phyloP scores from a whole-genome alignment of 2,797 vertebrate species.

The Glyptemys insculpta region DNA sequence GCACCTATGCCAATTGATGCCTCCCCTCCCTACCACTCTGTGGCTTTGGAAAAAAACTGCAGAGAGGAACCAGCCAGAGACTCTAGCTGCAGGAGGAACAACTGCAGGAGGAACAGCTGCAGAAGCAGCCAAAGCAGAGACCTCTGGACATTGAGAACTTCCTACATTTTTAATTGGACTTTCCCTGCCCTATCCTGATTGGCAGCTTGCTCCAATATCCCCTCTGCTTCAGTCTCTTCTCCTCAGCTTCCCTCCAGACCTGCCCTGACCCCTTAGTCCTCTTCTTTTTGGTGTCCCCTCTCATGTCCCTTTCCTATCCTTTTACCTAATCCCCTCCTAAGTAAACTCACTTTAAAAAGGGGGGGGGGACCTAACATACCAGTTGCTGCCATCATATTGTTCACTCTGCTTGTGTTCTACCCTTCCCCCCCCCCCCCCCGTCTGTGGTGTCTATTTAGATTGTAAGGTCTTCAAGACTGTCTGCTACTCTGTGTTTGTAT shows the following conservation, averaged over 20 bases:
- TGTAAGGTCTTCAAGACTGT: neutral
- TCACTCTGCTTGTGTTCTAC: neutral
- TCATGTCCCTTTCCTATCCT: neutral
- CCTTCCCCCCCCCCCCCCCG: accelerated
- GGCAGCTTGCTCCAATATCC: neutral
- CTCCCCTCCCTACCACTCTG: too few relatives aligned
- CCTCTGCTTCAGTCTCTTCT: neutral
- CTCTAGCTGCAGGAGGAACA: too few relatives aligned
- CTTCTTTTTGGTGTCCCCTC: neutral
- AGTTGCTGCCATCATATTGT: neutral
- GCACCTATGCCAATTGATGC: too few relatives aligned
- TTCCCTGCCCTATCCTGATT: neutral
- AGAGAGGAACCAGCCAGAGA: too few relatives aligned
- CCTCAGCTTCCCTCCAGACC: neutral
- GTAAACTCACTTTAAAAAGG: neutral
- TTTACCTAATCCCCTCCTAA: neutral
- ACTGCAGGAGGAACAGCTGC: neutral
- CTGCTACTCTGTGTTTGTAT: neutral
- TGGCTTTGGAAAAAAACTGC: too few relatives aligned
- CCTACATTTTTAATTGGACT: neutral
- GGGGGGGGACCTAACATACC: neutral
- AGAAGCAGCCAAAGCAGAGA: neutral
- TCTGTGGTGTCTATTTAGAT: neutral
- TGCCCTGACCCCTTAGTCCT: neutral
- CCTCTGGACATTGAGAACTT: neutral